Percentiles rank a stretch among this genome's conserved stretches.
Conservation (phyloP, 2,797 vertebrate genomes). For the Acipenser transmontanus region DNA sequence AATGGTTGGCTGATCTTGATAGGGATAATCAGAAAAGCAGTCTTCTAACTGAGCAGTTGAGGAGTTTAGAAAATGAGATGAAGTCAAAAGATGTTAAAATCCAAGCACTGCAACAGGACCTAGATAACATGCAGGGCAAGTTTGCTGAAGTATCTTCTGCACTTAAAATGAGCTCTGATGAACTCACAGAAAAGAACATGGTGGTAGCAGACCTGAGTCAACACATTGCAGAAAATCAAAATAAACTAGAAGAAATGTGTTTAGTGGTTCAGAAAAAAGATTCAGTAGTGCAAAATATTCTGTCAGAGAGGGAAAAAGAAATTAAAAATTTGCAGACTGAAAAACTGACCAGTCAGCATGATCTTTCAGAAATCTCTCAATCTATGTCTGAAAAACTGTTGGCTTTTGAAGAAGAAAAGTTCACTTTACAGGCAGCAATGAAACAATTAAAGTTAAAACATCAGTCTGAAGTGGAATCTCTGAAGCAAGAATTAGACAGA, state of each 20-base stretch:
- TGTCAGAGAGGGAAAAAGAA: conserved; percentile 55
- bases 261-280: conserved; percentile 59
- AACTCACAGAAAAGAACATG: conserved; percentile 48
- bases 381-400: conserved; percentile 29
- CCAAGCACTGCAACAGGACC: conserved; percentile 63
- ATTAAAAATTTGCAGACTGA: conserved; percentile 35
- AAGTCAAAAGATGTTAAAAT: conserved; percentile 68
- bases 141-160: conserved; percentile 53
- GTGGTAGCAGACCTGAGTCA: conserved; percentile 37
- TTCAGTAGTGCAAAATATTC: conserved; percentile 40
- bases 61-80: conserved; percentile 57
- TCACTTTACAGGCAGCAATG: conserved; percentile 47
- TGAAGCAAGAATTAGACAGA: conserved; percentile 43
- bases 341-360: conserved; percentile 31
- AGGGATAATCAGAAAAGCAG: conserved; percentile 61
- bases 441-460: conserved; percentile 44
- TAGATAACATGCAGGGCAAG: conserved; percentile 63
- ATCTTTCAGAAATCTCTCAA: conserved; percentile 21
- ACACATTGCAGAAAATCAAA: conserved; percentile 45
- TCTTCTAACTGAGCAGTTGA: conserved; percentile 55
- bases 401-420: conserved; percentile 39
- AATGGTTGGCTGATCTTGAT: conserved; percentile 66
- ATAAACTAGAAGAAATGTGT: conserved; percentile 63
- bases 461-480: conserved; percentile 37
- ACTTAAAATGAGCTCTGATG: conserved; percentile 52